Evolutionary conservation across 1,140 invertebrate genomes (phyloP).

Genomic region (Riptortus pedestris): DNA sequence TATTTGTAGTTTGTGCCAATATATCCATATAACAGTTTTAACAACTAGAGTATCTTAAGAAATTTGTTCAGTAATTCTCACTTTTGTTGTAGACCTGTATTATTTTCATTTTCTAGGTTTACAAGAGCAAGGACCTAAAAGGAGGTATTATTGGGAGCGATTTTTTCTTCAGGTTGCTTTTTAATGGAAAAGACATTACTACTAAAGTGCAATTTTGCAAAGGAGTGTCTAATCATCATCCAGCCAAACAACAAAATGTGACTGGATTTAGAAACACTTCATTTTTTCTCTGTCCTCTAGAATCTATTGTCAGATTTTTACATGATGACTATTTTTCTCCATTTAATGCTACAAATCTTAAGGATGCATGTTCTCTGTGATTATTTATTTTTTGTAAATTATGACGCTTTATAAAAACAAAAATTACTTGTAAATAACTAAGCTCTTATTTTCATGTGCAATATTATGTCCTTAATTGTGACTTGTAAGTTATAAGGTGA

Average conservation of each 20-base stretch:
- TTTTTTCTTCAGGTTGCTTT: conserved; percentile 70
- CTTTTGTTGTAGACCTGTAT: no score
- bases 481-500: no score
- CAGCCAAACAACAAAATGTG: conserved; percentile 30
- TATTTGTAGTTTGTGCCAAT: no score
- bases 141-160: conserved; percentile 43
- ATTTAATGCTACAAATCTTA: conserved; percentile 74
- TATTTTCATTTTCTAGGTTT: conserved; percentile 41
- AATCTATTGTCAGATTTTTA: conserved; percentile 70
- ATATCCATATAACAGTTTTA: no score
- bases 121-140: conserved; percentile 43
- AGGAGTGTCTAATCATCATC: conserved; percentile 38
- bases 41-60: no score
- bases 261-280: conserved; percentile 33
- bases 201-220: conserved; percentile 69
- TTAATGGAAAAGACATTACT: conserved; percentile 80
- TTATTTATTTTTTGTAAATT: no score
- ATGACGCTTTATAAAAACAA: no score
- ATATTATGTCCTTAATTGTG: no score
- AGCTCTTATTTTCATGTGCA: no score
- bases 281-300: conserved; percentile 60
- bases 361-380: conserved; percentile 59
- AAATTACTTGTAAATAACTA: no score
- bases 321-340: conserved; percentile 72
- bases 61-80: no score